phyloP scores from a whole-genome alignment of 2,797 vertebrate species.

The Clarias pachynema region DNA sequence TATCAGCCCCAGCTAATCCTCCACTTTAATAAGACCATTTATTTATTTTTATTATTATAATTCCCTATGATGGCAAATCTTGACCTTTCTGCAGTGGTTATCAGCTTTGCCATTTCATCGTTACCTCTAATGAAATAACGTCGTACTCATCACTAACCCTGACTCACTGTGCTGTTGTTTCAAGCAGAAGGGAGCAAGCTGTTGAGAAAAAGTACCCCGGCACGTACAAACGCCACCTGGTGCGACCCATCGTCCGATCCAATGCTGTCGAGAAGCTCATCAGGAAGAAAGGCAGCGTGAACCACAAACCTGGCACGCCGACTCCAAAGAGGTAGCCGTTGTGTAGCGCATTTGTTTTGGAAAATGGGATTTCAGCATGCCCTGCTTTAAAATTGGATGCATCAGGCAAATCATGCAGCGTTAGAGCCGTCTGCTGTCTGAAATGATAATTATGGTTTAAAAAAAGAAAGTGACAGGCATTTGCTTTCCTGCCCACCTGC shows the following conservation, averaged over 20 bases:
- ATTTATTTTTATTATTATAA: not conserved
- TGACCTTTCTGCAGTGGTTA: not conserved
- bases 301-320: slow-evolving; percentile 87
- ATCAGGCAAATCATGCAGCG: not conserved
- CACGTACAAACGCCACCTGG: slow-evolving; percentile 91
- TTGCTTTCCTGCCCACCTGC: not conserved
- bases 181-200: slow-evolving; percentile 88
- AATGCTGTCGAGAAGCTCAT: slow-evolving; percentile 97
- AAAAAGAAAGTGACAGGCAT: not conserved
- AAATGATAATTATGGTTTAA: not conserved
- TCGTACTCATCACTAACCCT: not conserved
- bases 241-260: slow-evolving; percentile 90
- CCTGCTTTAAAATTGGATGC: not conserved
- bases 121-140: not conserved
- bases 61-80: not conserved
- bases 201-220: slow-evolving; percentile 98
- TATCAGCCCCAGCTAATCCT: not conserved
- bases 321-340: slow-evolving; percentile 79
- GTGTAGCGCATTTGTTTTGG: not conserved
- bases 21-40: not conserved
- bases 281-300: slow-evolving; percentile 88
- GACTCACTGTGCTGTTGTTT: not conserved
- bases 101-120: not conserved
- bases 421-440: not conserved
- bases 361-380: not conserved